A percentile compares a stretch with the other conserved stretches of the same genome.
phyloP scores from a whole-genome alignment of 2,113 vertebrate species.

The Dasyurus viverrinus region DNA sequence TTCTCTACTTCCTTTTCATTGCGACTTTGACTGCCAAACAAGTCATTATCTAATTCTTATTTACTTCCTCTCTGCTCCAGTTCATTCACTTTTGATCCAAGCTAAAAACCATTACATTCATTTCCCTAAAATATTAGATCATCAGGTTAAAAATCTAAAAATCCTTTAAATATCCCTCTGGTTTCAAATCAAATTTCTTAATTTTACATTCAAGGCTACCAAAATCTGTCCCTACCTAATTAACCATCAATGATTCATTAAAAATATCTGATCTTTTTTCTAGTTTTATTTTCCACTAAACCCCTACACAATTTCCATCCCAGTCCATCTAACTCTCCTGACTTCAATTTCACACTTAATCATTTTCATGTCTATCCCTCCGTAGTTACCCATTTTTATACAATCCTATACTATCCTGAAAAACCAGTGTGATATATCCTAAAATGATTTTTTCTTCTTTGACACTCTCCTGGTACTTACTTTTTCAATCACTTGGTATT shows the following conservation, averaged over 20 bases:
- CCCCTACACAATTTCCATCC: neutral
- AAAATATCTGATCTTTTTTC: neutral
- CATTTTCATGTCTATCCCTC: conserved; percentile 17
- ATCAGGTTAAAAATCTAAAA: neutral
- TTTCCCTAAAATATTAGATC: neutral
- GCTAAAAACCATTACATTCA: neutral
- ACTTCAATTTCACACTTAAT: conserved; percentile 16
- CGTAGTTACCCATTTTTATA: conserved; percentile 3
- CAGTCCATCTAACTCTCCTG: conserved; percentile 10
- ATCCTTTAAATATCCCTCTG: neutral
- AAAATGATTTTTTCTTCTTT: conserved; percentile 16
- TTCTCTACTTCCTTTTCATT: neutral
- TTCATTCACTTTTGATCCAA: neutral
- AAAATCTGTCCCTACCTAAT: neutral
- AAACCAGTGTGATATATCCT: neutral
- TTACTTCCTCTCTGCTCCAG: neutral
- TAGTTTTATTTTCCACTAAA: neutral
- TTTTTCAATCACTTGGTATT: conserved; percentile 9
- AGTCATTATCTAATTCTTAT: neutral
- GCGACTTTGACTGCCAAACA: neutral
- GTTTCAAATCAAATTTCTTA: neutral
- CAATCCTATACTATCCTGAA: conserved; percentile 27
- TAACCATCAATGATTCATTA: neutral
- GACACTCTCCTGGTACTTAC: conserved; percentile 19
- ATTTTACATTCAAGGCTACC: neutral